A percentile compares a stretch with the other conserved stretches of the same genome.
These are phyloP conservation scores for Epizoanthus ramosus DNA, from an alignment of 92 coral and sea anemone species.

Conservation along the genomic window DNA sequence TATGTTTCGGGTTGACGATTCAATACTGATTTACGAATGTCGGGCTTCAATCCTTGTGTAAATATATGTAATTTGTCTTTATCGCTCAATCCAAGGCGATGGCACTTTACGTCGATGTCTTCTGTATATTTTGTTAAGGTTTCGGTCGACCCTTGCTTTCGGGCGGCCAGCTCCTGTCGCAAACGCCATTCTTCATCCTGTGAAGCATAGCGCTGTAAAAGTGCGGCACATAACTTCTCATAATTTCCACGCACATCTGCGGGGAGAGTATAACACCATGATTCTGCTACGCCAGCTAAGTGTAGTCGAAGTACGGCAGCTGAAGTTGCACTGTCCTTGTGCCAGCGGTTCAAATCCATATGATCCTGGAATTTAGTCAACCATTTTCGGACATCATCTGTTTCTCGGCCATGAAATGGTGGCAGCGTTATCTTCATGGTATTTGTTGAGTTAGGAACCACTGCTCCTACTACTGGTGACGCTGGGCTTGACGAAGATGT, in stretches of 20 bases:
- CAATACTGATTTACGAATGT: background rate
- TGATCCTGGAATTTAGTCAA: conserved; percentile 2
- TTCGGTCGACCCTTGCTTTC: conserved; percentile 3
- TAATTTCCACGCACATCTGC: background rate
- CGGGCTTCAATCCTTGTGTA: background rate
- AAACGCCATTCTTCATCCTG: conserved; percentile 23
- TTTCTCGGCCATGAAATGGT: background rate
- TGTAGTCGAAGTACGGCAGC: conserved; percentile 12
- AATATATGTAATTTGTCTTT: conserved; percentile 7
- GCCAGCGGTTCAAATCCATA: conserved; percentile 9
- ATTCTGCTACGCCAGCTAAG: conserved; percentile 5
- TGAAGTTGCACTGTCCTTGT: background rate
- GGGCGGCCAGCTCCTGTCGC: background rate
- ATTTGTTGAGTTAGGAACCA: too few species aligned
- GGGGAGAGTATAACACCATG: conserved; percentile 2
- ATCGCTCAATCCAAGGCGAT: background rate
- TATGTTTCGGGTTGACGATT: background rate
- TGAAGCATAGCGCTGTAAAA: background rate
- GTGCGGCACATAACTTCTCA: conserved; percentile 17
- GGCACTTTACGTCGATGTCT: conserved; percentile 14
- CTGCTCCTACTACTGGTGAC: too few species aligned
- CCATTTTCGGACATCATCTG: conserved; percentile 12
- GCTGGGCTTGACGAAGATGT: too few species aligned
- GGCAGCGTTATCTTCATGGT: too few species aligned
- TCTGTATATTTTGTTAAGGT: background rate